These are phyloP conservation scores for Schizopygopsis pylzovi DNA, from an alignment of 2,797 vertebrate genomes.

Conservation along the genomic window DNA sequence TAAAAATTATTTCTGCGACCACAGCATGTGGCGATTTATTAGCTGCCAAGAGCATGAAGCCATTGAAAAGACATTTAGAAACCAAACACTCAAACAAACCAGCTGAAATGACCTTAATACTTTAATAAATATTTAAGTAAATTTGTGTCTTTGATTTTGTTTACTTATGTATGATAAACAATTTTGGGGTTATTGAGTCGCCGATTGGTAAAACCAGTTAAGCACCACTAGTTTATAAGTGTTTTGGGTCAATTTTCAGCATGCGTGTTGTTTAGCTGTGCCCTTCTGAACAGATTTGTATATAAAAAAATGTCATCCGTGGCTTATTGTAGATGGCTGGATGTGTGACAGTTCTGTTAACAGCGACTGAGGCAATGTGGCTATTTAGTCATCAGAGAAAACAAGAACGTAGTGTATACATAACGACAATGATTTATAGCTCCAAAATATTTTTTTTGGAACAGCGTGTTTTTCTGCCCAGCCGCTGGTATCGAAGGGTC, in stretches of 20 bases:
- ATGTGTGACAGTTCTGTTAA: conserved; percentile 58
- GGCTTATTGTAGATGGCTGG: conserved; percentile 52
- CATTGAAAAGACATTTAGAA: conserved; percentile 27
- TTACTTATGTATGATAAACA: not conserved
- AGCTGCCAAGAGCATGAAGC: not conserved
- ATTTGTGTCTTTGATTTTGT: conserved; percentile 4
- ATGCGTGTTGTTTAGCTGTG: conserved; percentile 23
- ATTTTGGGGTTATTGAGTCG: not conserved
- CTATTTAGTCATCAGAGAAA: conserved; percentile 49
- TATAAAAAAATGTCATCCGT: conserved; percentile 50
- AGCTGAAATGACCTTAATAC: not conserved
- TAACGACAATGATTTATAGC: conserved; percentile 62
- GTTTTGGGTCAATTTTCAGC: conserved; percentile 6
- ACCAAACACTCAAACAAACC: conserved; percentile 22
- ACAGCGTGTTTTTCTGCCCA: conserved; percentile 38
- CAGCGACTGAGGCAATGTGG: conserved; percentile 16
- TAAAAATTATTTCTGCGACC: not conserved
- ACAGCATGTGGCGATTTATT: not conserved
- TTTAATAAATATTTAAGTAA: conserved; percentile 14
- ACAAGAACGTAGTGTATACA: conserved; percentile 64
- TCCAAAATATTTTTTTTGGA: conserved; percentile 26
- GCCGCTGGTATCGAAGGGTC: conserved; percentile 32
- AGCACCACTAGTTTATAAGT: conserved; percentile 12
- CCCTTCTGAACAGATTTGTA: conserved; percentile 46
- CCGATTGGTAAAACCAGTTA: not conserved